Base-by-base conservation (phyloP, 2,888 invertebrate species). In the Ennomos quercinarius region DNA sequence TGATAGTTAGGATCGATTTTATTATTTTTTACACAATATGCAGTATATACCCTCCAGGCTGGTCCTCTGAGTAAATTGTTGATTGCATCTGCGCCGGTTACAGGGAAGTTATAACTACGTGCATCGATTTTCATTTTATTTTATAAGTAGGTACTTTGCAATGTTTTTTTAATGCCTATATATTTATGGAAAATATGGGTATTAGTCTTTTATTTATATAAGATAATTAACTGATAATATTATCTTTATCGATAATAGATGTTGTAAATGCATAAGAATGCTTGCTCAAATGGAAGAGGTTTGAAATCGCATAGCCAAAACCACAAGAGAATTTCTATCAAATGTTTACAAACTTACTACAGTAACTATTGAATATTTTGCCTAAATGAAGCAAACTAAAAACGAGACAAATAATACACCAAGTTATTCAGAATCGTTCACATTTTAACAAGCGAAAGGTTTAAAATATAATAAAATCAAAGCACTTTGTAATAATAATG, bases 1-100 rank as follows among this genome's bases (percentile, higher is more conserved):
- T 81, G 78, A 83, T 87, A 79, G 83, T 86, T 84, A 85, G 72
- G 76, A 78, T 76, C 81, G 80, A 83, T 84, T 86, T 85, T 79
- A 82, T 83, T 77, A 81, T 74, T 79, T 81, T 79, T 81, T 79
- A 75, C 74, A 63, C 58, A 63, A 58, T 58, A 63, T 63, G 34
- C 47, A 77, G 73, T 78, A 17, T 17, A 17, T 17, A 77, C 73
- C 77, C 72, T 74, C 71, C 71, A 73, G 76, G 72, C 73, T 48
- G 71, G 61, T 27, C 52, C 57, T 58, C 57, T 61, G 54, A 60
- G 78, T 77, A 83, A 81, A 83, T 82, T 78, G 83, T 76, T 79
- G 83, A 84, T 84, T 80, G 76, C 78, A 80, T 84, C 80, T 77
- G 68, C 73, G 73, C 70, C 67, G 72, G 69, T 71, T 71, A 67